Percentiles rank a stretch among this genome's conserved stretches.
Conservation (phyloP, 2,113 vertebrate genomes). For the Cyanoliseus patagonus region DNA sequence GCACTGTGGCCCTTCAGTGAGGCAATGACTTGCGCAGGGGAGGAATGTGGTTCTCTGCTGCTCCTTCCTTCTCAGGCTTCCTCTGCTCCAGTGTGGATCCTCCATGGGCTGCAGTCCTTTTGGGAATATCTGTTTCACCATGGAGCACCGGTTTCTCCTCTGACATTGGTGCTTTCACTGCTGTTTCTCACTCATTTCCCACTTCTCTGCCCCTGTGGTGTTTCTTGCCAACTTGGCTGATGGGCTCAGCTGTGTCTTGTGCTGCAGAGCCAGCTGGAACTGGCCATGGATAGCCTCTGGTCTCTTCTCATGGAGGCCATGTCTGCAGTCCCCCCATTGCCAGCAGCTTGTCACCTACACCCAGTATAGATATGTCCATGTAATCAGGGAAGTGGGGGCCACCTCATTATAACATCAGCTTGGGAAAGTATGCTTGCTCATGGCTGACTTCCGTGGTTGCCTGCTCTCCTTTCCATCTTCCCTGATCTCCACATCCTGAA, state of each 20-base stretch:
- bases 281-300: neutral
- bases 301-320: neutral
- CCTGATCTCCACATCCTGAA: neutral
- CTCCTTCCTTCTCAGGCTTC: neutral
- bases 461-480: neutral
- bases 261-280: neutral
- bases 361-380: neutral
- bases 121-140: neutral
- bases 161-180: neutral
- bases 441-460: neutral
- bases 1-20: neutral
- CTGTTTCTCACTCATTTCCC: neutral
- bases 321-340: neutral
- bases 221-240: neutral
- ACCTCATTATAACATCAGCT: neutral
- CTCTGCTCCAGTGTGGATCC: accelerated
- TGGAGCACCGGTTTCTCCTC: neutral
- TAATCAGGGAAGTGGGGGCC: neutral
- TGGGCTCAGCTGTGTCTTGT: neutral
- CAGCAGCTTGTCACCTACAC: neutral
- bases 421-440: neutral
- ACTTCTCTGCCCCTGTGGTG: neutral
- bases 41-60: neutral
- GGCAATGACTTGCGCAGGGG: accelerated
- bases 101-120: neutral